Base-by-base conservation (phyloP, 2,888 invertebrate species). In the Laspeyria flexula region DNA sequence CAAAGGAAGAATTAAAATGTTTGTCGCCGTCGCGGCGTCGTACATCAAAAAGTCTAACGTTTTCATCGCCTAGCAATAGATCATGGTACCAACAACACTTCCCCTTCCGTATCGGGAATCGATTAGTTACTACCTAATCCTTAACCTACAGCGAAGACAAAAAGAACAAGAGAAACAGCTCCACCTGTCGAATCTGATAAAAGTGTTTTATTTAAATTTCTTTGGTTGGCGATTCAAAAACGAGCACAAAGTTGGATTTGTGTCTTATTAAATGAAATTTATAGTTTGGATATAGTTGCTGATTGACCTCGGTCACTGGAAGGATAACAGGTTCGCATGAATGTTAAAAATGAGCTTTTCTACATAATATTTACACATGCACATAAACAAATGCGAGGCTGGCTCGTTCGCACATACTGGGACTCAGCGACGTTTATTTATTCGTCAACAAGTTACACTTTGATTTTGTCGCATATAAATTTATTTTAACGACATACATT, bases 251-350 rank as follows among this genome's bases (percentile, higher is more conserved):
- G 84, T 78, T 76, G 83, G 77, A 88, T 90, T 92, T 92, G 91
- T 92, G 92, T 92, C 92, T 91, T 91, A 92, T 92, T 92, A 92
- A 92, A 91, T 86, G 84, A 91, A 92, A 92, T 92, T 91, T 92
- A 92, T 92, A 90, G 91, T 85, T 86, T 77, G 87, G 76, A 79
- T 85, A 88, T 89, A 85, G 86, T 85, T 77, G 78, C 88, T 90
- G 90, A 91, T 90, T 90, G 92, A 91, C 90, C 91, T 86, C 85
- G 87, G 87, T 85, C 88, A 89, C 69, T 81, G 82, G 79, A 82
- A 85, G 87, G 86, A 84, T 82, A 85, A 83, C 84, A 75, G 80
- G 83, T 81, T 83, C 75, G 75, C 64, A 77, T 75, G 74, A 73
- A 85, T 83, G 85, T 81, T 79, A 80, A 88, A 85, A 83, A 83